phyloP scores from a whole-genome alignment of 2,888 invertebrate species.

The Uloborus plumipes region DNA sequence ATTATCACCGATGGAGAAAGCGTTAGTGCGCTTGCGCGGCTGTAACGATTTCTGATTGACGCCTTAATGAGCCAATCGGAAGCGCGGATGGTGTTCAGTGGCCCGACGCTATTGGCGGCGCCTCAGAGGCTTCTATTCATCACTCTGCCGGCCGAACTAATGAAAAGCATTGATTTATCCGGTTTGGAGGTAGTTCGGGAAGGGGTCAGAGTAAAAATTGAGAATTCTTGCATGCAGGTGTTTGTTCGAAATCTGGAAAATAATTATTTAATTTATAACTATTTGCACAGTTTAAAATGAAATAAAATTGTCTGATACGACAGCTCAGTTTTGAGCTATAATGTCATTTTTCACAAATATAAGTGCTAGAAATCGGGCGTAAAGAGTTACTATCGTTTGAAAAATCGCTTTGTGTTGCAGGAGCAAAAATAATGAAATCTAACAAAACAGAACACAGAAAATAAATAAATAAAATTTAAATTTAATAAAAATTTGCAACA shows the following conservation, averaged over 20 bases:
- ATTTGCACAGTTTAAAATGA: too few relatives aligned
- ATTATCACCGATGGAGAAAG: slow-evolving; percentile 52
- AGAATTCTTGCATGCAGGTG: background rate
- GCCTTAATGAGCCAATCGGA: slow-evolving; percentile 64
- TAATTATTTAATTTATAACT: background rate
- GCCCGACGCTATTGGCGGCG: slow-evolving; percentile 62
- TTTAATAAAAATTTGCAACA: too few relatives aligned
- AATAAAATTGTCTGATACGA: too few relatives aligned
- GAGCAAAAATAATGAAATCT: too few relatives aligned
- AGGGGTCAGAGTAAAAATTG: background rate
- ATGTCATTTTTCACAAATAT: too few relatives aligned
- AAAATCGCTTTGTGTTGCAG: too few relatives aligned
- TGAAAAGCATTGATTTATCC: slow-evolving; percentile 64
- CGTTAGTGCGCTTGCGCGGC: slow-evolving; percentile 43
- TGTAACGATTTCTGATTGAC: slow-evolving; percentile 63
- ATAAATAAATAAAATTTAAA: too few relatives aligned
- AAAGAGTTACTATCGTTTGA: too few relatives aligned
- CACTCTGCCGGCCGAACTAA: slow-evolving; percentile 59
- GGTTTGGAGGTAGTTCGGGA: slow-evolving; percentile 46
- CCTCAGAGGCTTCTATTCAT: slow-evolving; percentile 63
- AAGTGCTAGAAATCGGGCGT: too few relatives aligned
- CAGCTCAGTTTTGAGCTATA: too few relatives aligned
- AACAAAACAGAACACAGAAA: too few relatives aligned
- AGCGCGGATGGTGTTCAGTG: slow-evolving; percentile 52
- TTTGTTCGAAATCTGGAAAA: background rate